Base-by-base conservation (phyloP, 1,140 invertebrate genomes). In the Babylonia areolata region DNA sequence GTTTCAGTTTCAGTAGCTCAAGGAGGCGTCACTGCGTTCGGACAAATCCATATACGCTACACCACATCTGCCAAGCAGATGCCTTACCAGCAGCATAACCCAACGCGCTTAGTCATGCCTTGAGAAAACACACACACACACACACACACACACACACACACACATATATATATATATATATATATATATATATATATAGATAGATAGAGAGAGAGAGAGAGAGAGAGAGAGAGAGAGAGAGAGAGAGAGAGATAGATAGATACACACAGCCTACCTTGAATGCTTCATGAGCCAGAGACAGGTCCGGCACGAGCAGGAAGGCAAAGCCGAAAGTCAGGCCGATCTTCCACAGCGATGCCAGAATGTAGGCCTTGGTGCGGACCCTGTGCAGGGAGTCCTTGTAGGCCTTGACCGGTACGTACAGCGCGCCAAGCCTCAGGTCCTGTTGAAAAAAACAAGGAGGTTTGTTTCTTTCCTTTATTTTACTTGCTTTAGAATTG, bases 321-420 rank as follows among this genome's bases (percentile, higher is more conserved):
- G 92, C 92, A 20, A 92, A 90, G 35, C 90, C 87, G 75, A 92
- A 89, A 5, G 89, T 92, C 6, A 92, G 81, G 11, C 85, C 88
- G 35, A 92, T 88, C 87, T 92, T 92, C 89, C 90, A 91, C 15
- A 90, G 81, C 39, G 87, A 89, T 15, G 84, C 89, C n/a, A 92
- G 71, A 11, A 92, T 85, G 51, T 89, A 89, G 58, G 89, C 88
- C 84, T 92, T 92, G 46, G 85, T 85, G 3, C 91, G 73, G 31
- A 87, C 88, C 9, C 84, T 46, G 69, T 90, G 86, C 2, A 90
- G 85, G 0, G 87, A 73, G 54, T 89, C 90, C 80, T 89, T 90
- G 85, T 87, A 90, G 42, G 88, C 75, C 73, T 89, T 90, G 12
- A 90, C 82, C 9, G 88, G 87, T 5, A 90, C 81, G 54, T 89